Conservation (phyloP, 2,113 vertebrate species). For the Pagrus major region DNA sequence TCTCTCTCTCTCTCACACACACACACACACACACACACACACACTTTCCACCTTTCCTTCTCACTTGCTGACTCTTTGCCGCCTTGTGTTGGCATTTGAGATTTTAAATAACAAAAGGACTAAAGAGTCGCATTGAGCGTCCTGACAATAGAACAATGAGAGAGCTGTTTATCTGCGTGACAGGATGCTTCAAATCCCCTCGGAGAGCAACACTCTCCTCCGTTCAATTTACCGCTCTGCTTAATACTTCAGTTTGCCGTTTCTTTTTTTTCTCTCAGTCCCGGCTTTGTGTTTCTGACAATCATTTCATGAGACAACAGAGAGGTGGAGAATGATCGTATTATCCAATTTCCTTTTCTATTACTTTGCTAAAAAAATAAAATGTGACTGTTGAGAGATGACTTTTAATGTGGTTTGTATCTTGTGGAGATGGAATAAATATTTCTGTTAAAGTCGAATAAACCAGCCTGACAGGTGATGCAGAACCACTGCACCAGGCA, state of each 20-base stretch:
- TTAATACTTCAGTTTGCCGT: constrained; percentile 40
- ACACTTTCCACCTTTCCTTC: constrained; percentile 19
- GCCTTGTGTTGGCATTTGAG: constrained; percentile 40
- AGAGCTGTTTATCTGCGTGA: constrained; percentile 63
- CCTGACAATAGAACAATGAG: constrained; percentile 56
- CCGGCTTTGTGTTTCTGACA: constrained; percentile 41
- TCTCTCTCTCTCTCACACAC: not conserved
- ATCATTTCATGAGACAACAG: constrained; percentile 21
- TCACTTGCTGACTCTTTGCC: constrained; percentile 34
- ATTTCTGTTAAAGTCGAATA: constrained; percentile 1
- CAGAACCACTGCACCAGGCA: not conserved
- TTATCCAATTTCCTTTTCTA: constrained; percentile 34
- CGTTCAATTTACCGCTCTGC: constrained; percentile 58
- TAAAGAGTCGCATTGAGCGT: constrained; percentile 37
- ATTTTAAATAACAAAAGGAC: constrained; percentile 61
- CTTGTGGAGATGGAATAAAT: not conserved
- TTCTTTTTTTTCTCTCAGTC: constrained; percentile 6
- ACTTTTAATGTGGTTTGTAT: constrained; percentile 27
- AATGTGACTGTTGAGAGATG: not conserved
- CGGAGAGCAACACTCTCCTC: constrained; percentile 28
- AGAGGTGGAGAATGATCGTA: constrained; percentile 1
- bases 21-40: not conserved
- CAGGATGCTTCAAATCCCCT: constrained; percentile 59
- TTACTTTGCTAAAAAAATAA: not conserved
- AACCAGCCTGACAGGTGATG: not conserved